Conservation (phyloP, 2,113 vertebrate species). For the Coracopsis vasa region DNA sequence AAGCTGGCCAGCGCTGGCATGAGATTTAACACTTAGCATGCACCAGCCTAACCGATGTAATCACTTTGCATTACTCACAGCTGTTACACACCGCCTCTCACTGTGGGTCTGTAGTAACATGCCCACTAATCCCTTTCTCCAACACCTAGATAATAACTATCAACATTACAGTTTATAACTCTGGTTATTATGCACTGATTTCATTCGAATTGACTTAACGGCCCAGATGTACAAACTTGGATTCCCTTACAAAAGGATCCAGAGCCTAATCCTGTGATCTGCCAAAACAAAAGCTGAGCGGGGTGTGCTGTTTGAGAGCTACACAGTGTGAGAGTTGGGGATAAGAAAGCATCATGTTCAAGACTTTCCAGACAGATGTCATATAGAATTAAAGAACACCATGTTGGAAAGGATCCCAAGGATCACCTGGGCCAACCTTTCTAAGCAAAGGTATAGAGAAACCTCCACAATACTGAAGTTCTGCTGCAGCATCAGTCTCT, state of each 20-base stretch:
- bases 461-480: neutral
- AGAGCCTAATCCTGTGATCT: accelerated
- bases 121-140: neutral
- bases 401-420: neutral
- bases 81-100: neutral
- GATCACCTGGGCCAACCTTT: neutral
- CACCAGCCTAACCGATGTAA: neutral
- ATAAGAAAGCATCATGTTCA: neutral
- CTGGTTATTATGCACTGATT: neutral
- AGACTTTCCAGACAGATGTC: neutral
- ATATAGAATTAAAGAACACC: neutral
- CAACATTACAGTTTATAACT: neutral
- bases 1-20: neutral
- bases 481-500: neutral
- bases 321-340: accelerated
- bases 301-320: neutral
- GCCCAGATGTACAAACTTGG: neutral
- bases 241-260: neutral
- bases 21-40: neutral
- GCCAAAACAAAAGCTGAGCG: neutral
- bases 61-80: neutral
- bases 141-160: neutral
- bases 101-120: neutral
- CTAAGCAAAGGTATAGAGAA: neutral
- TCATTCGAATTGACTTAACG: neutral